Evolutionary conservation across 1,140 invertebrate species (phyloP).

Genomic region (Manduca sexta): DNA sequence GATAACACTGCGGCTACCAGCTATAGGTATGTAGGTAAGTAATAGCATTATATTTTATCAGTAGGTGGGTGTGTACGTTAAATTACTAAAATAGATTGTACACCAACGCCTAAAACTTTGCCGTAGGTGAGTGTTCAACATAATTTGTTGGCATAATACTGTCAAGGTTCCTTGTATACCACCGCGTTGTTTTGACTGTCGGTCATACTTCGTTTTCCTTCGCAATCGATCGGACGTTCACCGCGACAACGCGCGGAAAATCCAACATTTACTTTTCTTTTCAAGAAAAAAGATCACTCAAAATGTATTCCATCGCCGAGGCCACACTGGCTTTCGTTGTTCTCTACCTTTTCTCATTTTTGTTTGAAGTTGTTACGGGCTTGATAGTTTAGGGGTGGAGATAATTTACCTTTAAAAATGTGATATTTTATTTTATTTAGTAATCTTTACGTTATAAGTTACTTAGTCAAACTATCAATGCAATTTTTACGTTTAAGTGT

Average conservation of each 20-base stretch:
- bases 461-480: constrained; percentile 55
- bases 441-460: constrained; percentile 29
- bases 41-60: constrained; percentile 20
- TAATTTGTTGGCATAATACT: constrained; percentile 26
- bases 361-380: constrained; percentile 64
- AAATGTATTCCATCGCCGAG: constrained; percentile 66
- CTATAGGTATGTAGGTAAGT: constrained; percentile 1
- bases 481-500: constrained; percentile 29
- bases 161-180: constrained; percentile 40
- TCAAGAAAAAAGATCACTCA: constrained; percentile 32
- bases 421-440: constrained; percentile 37
- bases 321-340: constrained; percentile 60
- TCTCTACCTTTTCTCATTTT: constrained; percentile 60
- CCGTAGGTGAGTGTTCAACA: constrained; percentile 12
- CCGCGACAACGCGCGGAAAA: constrained; percentile 24
- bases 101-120: no score
- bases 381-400: constrained; percentile 39
- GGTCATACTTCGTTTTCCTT: constrained; percentile 42
- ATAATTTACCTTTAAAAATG: constrained; percentile 32
- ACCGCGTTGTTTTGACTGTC: constrained; percentile 33
- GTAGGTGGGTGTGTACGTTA: constrained; percentile 30
- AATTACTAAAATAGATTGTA: not conserved
- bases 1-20: not conserved
- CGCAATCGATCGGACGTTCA: constrained; percentile 41
- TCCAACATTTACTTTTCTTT: constrained; percentile 23